Evolutionary conservation across 92 coral and sea anemone species (phyloP).

Genomic region (Isaurus tuberculatus): DNA sequence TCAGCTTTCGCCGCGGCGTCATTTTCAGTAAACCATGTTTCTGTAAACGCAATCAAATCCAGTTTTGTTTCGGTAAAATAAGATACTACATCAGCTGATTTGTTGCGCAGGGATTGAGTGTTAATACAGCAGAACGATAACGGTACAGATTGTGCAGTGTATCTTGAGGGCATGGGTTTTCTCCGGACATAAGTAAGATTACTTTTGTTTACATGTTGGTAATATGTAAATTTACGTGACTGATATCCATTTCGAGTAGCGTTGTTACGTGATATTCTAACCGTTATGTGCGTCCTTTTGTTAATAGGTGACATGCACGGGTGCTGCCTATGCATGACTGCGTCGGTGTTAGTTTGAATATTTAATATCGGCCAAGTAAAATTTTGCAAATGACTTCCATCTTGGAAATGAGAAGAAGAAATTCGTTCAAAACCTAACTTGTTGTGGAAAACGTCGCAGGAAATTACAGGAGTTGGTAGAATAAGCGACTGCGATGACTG

Average conservation of each 20-base stretch:
- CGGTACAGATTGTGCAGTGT: neutral
- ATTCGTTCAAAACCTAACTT: conserved; percentile 16
- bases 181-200: conserved; percentile 11
- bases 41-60: conserved; percentile 19
- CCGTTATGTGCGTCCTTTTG: conserved; percentile 15
- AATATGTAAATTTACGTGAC: conserved; percentile 5
- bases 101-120: conserved; percentile 26
- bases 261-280: conserved; percentile 21
- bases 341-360: conserved; percentile 18
- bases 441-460: conserved; percentile 26
- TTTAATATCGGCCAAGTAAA: conserved; percentile 5
- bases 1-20: conserved; percentile 15
- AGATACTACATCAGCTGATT: neutral
- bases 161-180: neutral
- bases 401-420: conserved; percentile 23
- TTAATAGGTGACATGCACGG: conserved; percentile 22
- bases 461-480: conserved; percentile 20
- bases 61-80: conserved; percentile 12
- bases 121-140: conserved; percentile 7
- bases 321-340: conserved; percentile 31
- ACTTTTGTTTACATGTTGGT: conserved; percentile 12
- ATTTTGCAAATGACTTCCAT: conserved; percentile 29
- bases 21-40: conserved; percentile 14
- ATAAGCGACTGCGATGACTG: conserved; percentile 22
- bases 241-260: neutral